These are phyloP conservation scores for Ctena decussata DNA, from an alignment of 2,888 invertebrate genomes.

Conservation along the genomic window DNA sequence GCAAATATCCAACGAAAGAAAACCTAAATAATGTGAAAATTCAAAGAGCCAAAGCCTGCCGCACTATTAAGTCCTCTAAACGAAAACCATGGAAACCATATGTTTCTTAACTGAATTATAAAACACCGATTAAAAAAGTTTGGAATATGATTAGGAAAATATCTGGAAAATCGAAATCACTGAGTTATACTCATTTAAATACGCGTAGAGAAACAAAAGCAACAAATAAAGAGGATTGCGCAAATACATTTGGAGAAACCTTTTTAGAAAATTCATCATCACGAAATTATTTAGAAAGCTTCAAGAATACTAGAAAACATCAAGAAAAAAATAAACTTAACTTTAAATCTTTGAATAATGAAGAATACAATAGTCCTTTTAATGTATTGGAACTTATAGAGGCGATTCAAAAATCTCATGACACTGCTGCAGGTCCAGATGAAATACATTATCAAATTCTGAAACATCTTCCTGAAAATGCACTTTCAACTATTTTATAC, in stretches of 20 bases:
- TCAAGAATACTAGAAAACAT: neutral
- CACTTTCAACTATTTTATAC: neutral
- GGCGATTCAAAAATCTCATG: neutral
- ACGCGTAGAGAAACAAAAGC: neutral
- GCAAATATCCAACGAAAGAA: neutral
- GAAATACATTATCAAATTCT: conserved; percentile 42
- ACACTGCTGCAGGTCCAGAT: conserved; percentile 38
- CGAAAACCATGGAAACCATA: neutral
- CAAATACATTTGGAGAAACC: neutral
- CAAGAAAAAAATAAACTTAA: conserved; percentile 8
- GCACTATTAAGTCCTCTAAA: neutral
- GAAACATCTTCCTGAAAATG: conserved; percentile 4
- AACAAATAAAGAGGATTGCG: neutral
- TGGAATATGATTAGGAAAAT: neutral
- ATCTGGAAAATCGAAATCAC: neutral
- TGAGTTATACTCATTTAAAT: neutral
- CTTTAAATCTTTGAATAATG: neutral
- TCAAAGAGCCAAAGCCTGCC: neutral
- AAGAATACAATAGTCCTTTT: conserved; percentile 1
- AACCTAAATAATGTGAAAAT: neutral
- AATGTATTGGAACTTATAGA: neutral
- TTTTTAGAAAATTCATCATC: conserved; percentile 2
- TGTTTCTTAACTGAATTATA: neutral
- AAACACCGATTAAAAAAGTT: neutral
- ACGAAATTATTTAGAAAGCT: neutral